Evolutionary conservation across 2,113 vertebrate species (phyloP), one percentile per base, ranked within the genome.

Genomic region (Isurus oxyrinchus): DNA sequence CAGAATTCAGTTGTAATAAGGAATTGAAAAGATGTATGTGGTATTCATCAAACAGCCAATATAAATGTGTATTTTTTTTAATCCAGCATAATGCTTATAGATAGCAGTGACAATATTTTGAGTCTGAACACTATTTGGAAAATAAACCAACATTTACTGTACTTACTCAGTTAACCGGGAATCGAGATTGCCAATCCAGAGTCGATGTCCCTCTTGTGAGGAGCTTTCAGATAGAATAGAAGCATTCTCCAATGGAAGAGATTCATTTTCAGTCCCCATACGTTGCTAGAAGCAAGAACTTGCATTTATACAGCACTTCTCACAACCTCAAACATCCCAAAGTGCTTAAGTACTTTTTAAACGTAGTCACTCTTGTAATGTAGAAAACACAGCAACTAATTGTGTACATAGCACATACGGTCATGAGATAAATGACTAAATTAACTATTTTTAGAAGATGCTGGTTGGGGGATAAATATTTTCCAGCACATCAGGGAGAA

Each of bases 81-180:
- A 66, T 63, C 23, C 31, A 91, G 88, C 55, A 91, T 61, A 94
- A 63, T 23, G 61, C 16, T 94, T 63, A 63, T n/a, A 40, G 35
- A 63, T 19, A 81, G 76, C 79, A 84, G 72, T 76, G 53, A 13
- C 87, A 90, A 13, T 55, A 90, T 40, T 90, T 19, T 66, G 90
- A 94, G n/a, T 10, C 59, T 94, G 59, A 66, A 63, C 59, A 16
- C 81, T 23, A 57, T 63, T 93, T 40, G 59, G 25, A 59, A 63
- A n/a, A 66, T 23, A 87, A 88, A 27, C 14, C 27, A 61, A 86
- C 79, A 84, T 35, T 67, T 66, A 27, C 63, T 23, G 69, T 79
- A 98, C 99, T 99, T 96, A 99, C 99, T 99, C 99, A 97, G 99
- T 99, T 97, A 99, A 99, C 98, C 99, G 99, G 96, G 99, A 98